phyloP scores from a whole-genome alignment of 2,113 vertebrate species.

The Dasyprocta punctata region DNA sequence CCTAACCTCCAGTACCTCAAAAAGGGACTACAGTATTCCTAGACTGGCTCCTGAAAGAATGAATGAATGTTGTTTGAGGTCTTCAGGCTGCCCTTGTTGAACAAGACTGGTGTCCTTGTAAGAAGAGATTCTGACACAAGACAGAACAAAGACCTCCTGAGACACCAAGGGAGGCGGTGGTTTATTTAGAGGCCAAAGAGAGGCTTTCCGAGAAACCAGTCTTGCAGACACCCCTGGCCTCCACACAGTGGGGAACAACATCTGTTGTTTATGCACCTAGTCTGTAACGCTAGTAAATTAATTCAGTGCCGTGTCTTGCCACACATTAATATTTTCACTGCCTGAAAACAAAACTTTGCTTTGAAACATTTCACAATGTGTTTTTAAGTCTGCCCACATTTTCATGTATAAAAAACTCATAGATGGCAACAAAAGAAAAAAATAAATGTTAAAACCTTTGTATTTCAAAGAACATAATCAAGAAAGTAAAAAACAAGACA shows the following conservation, averaged over 20 bases:
- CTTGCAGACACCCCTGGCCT: not conserved
- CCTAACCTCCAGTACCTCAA: not conserved
- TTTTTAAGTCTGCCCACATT: not conserved
- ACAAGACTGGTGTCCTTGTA: not conserved
- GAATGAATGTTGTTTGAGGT: not conserved
- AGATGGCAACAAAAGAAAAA: slow-evolving; percentile 19
- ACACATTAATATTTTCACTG: not conserved
- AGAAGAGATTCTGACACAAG: not conserved
- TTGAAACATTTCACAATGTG: not conserved
- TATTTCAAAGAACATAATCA: not conserved
- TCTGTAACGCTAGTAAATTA: too few relatives aligned
- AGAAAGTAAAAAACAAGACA: not conserved
- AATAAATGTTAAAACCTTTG: not conserved
- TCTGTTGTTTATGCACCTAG: not conserved
- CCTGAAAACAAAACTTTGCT: not conserved
- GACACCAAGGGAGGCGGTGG: not conserved
- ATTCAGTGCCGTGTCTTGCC: too few relatives aligned
- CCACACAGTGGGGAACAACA: not conserved
- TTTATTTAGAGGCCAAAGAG: not conserved
- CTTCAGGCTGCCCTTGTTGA: not conserved
- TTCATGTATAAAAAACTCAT: slow-evolving; percentile 14
- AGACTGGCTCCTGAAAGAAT: not conserved
- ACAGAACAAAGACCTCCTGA: not conserved
- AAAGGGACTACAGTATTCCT: not conserved
- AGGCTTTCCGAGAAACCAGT: not conserved